Base-by-base conservation (phyloP, 2,888 invertebrate genomes). In the Chrysopilus asiliformis region DNA sequence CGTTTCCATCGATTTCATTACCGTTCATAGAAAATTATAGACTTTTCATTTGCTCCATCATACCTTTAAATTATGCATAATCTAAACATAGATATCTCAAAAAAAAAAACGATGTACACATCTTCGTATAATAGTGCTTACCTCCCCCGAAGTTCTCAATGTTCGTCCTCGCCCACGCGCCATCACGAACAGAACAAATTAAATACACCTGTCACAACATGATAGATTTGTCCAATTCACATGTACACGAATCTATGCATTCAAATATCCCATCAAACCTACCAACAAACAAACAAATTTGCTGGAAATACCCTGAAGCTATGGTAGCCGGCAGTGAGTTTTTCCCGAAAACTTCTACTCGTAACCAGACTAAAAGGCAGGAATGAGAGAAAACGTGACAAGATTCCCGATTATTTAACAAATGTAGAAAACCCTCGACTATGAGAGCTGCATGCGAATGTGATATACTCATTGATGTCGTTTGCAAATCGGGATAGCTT, bases 161-260 rank as follows among this genome's bases (percentile, higher is more conserved):
- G n/a, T n/a, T n/a, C n/a, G n/a, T n/a, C n/a, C n/a, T 22, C 41
- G 37, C 39, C 39, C 42, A 42, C 42, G 39, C 39, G 42, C 42
- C 37, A 42, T 39, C 42, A 42, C 39, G 42, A 42, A 34, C 39
- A 22, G 27, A 38, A 39, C 42, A 42, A 42, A 42, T 42, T 42
- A 39, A 42, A 35, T 39, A 37, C 42, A 42, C 42, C 42, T 42
- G 42, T 39, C 42, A 38, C 42, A 32, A 25, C 35, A 37, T 37
- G 39, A 39, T 39, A 31, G 41, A 42, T 42, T 34, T 36, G 36
- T 32, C 37, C 28, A 39, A 36, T 22, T 34, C 34, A 24, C 26
- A 27, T 27, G 27, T 14, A 28, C 4, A 36, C 31, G 19, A 31
- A 31, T 18, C n/a, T n/a, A n/a, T n/a, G n/a, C n/a, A n/a, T n/a